A percentile compares a stretch with the other conserved stretches of the same genome.
phyloP scores from a whole-genome alignment of 2,113 vertebrate genomes.

The Chlorodrepanis virens region DNA sequence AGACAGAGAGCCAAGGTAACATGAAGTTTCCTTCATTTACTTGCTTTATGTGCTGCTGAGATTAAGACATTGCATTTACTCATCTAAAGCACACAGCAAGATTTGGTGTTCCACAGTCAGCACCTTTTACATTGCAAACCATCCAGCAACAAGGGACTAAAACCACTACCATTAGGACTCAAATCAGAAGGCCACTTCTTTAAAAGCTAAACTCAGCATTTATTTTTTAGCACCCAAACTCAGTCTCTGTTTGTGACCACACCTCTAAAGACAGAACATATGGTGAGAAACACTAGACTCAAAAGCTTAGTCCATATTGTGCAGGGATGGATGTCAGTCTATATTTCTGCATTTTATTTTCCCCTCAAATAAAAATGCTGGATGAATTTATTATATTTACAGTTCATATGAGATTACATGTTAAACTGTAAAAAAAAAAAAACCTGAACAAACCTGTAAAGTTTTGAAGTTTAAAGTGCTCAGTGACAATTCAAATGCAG shows the following conservation, averaged over 20 bases:
- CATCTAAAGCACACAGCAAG: neutral
- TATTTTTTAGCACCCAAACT: neutral
- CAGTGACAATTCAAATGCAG: neutral
- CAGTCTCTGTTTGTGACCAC: neutral
- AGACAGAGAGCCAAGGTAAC: neutral
- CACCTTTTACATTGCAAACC: neutral
- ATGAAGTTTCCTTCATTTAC: neutral
- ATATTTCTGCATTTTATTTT: neutral
- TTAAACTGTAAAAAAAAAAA: neutral
- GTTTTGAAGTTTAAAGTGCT: neutral
- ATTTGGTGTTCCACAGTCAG: neutral
- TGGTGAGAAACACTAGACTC: neutral
- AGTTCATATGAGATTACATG: neutral
- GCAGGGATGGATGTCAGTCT: neutral
- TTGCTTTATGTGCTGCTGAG: neutral
- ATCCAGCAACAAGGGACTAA: neutral
- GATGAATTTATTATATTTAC: neutral
- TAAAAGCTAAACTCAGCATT: neutral
- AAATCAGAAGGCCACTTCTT: neutral
- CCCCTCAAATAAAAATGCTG: neutral
- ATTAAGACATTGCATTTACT: neutral
- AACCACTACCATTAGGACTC: neutral
- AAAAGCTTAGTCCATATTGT: neutral
- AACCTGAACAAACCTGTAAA: accelerated
- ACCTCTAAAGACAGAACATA: neutral